These are phyloP conservation scores for Mythimna pallens DNA, from an alignment of 2,888 invertebrate genomes.

Conservation along the genomic window DNA sequence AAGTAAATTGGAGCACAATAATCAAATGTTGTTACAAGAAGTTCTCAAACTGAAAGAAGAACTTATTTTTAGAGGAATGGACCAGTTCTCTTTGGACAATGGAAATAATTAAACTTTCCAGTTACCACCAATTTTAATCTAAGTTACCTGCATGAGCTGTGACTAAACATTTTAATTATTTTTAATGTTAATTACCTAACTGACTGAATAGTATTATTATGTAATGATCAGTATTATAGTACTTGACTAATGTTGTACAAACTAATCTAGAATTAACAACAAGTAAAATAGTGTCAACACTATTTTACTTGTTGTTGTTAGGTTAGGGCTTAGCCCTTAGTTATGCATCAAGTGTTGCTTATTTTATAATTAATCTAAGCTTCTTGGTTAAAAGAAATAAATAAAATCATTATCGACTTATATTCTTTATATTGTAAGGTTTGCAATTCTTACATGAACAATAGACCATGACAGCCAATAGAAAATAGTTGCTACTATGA, in stretches of 20 bases:
- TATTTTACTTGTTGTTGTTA: slow-evolving; percentile 21
- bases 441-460: not conserved
- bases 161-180: slow-evolving; percentile 49
- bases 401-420: slow-evolving; percentile 9
- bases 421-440: slow-evolving; percentile 17
- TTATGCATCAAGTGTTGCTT: slow-evolving; percentile 39
- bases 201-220: slow-evolving; percentile 45
- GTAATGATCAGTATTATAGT: slow-evolving; percentile 56
- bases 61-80: slow-evolving; percentile 72
- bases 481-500: no score
- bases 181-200: slow-evolving; percentile 39
- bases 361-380: slow-evolving; percentile 30
- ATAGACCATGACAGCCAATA: not conserved
- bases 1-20: slow-evolving; percentile 62
- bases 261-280: slow-evolving; percentile 32
- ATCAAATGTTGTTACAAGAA: slow-evolving; percentile 62
- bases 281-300: no score
- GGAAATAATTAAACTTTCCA: slow-evolving; percentile 39
- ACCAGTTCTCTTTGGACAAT: slow-evolving; percentile 63
- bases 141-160: slow-evolving; percentile 48
- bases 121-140: slow-evolving; percentile 1
- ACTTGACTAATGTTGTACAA: slow-evolving; percentile 49
- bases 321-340: slow-evolving; percentile 31
- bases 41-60: slow-evolving; percentile 76
- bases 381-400: slow-evolving; percentile 1